Conservation (phyloP, 2,797 vertebrate genomes). For the Huso huso region DNA sequence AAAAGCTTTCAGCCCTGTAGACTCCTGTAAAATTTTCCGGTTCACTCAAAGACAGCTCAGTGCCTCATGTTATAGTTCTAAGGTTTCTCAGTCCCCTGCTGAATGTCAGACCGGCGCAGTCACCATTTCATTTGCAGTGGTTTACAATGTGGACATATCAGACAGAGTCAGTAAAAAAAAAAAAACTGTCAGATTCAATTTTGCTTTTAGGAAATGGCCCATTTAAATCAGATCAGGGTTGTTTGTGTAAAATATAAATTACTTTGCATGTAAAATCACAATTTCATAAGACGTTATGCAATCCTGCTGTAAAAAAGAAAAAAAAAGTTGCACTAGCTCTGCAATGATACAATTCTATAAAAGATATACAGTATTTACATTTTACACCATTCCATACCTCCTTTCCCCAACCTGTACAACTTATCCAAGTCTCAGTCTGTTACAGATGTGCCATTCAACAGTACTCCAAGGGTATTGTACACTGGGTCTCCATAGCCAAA, state of each 20-base stretch:
- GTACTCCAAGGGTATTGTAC: no score
- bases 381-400: no score
- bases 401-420: no score
- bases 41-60: no score
- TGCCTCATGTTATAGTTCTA: no score
- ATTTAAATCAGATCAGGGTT: not conserved
- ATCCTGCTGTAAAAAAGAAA: not conserved
- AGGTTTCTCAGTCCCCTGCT: not conserved
- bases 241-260: not conserved
- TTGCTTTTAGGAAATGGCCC: not conserved
- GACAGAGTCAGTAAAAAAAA: not conserved
- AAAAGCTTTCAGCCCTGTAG: no score
- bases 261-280: conserved; percentile 2
- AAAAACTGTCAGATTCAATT: not conserved
- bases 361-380: not conserved
- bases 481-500: no score
- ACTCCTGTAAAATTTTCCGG: no score
- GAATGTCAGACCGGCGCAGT: not conserved
- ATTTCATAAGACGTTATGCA: not conserved
- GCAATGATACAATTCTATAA: not conserved
- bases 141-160: not conserved
- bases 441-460: no score
- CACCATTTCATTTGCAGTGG: not conserved
- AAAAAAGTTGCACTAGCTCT: not conserved
- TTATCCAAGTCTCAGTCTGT: no score